Percentiles rank a stretch among this genome's conserved stretches.
phyloP scores from a whole-genome alignment of 1,140 invertebrate genomes.

The Cydia pomonella region DNA sequence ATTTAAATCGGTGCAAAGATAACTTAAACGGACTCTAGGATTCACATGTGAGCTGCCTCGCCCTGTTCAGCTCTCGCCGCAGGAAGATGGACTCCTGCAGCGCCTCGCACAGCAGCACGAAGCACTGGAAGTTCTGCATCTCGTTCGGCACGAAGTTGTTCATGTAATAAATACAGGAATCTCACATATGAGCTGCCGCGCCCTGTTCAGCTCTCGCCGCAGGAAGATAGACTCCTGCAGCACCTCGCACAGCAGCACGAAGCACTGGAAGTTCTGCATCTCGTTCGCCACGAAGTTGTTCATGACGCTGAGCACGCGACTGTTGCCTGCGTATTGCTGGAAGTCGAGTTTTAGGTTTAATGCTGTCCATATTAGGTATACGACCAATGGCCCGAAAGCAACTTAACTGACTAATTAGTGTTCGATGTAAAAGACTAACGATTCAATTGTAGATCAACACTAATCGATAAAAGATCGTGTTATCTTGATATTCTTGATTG shows the following conservation, averaged over 20 bases:
- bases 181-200: slow-evolving; percentile 74
- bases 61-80: slow-evolving; percentile 60
- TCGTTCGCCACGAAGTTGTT: slow-evolving; percentile 86
- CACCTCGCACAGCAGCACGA: slow-evolving; percentile 92
- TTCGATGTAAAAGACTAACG: no score
- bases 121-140: slow-evolving; percentile 91
- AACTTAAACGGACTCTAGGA: no score
- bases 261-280: slow-evolving; percentile 91
- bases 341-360: not conserved
- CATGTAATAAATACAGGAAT: slow-evolving; percentile 42
- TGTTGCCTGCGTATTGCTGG: slow-evolving; percentile 81
- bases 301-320: slow-evolving; percentile 85
- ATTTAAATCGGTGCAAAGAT: no score
- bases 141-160: slow-evolving; percentile 86
- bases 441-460: no score
- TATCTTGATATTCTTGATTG: no score
- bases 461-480: no score
- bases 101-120: slow-evolving; percentile 91
- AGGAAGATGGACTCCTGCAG: slow-evolving; percentile 84
- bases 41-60: slow-evolving; percentile 72
- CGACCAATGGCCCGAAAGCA: no score
- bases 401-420: no score
- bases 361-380: not conserved
- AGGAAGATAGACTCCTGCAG: slow-evolving; percentile 85
- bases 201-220: slow-evolving; percentile 60